Evolutionary conservation across 2,797 vertebrate genomes (phyloP).

Genomic region (Pseudocheirus occidentalis): DNA sequence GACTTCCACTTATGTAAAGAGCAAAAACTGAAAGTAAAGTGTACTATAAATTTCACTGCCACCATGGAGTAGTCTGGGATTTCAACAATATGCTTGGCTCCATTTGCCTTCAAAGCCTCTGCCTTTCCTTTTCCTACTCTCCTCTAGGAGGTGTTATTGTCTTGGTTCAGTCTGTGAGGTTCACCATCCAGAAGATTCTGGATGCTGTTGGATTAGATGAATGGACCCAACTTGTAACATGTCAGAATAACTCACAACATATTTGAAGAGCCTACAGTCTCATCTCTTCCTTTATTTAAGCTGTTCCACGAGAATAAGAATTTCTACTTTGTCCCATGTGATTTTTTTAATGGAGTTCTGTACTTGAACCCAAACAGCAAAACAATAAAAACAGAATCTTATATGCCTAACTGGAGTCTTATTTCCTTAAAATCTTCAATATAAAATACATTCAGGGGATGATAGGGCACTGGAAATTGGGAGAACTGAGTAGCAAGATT

Average conservation of each 20-base stretch:
- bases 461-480: not conserved
- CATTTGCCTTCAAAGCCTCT: not conserved
- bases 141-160: not conserved
- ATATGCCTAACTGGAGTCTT: not conserved
- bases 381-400: not conserved
- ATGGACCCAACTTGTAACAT: not conserved
- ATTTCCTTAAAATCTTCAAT: not conserved
- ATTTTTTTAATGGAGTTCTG: not conserved
- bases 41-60: not conserved
- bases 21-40: not conserved
- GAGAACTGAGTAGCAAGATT: not conserved
- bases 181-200: not conserved
- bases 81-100: not conserved
- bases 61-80: not conserved
- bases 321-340: not conserved
- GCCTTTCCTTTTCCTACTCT: not conserved
- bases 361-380: not conserved
- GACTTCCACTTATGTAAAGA: not conserved
- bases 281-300: not conserved
- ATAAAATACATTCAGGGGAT: not conserved
- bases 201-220: not conserved
- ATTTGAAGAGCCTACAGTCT: not conserved
- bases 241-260: not conserved
- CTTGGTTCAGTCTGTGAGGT: not conserved
- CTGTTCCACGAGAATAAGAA: not conserved